These are phyloP conservation scores for Oreochromis spilurus DNA, from an alignment of 2,113 vertebrate species.

Conservation along the genomic window DNA sequence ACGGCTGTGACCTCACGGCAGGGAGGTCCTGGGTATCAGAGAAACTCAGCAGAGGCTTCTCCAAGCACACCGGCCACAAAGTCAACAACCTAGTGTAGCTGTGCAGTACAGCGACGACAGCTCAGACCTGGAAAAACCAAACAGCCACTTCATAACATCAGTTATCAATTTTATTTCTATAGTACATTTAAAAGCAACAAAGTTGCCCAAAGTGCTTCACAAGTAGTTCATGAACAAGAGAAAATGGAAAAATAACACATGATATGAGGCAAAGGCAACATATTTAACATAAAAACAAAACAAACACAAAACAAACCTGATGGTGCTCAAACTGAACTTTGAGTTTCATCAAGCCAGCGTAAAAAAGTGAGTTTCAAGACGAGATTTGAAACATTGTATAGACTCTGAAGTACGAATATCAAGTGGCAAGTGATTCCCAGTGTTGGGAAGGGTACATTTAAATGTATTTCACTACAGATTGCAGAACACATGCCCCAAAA, in stretches of 20 bases:
- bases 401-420: background rate
- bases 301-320: background rate
- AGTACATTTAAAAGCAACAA: background rate
- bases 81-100: fast-evolving
- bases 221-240: background rate
- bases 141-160: background rate
- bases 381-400: background rate
- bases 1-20: background rate
- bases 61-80: background rate
- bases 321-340: background rate
- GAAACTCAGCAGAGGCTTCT: background rate
- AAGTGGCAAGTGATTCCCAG: background rate
- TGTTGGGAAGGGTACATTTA: background rate
- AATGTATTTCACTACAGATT: background rate
- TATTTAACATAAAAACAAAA: background rate
- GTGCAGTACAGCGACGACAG: background rate
- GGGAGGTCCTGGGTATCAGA: background rate
- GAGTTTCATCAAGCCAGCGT: background rate
- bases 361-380: too few relatives aligned
- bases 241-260: background rate
- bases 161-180: background rate
- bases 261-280: background rate
- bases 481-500: background rate
- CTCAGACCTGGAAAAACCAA: background rate
- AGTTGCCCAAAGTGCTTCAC: background rate